Evolutionary conservation across 2,888 invertebrate genomes (phyloP).

Genomic region (Spodoptera exigua): DNA sequence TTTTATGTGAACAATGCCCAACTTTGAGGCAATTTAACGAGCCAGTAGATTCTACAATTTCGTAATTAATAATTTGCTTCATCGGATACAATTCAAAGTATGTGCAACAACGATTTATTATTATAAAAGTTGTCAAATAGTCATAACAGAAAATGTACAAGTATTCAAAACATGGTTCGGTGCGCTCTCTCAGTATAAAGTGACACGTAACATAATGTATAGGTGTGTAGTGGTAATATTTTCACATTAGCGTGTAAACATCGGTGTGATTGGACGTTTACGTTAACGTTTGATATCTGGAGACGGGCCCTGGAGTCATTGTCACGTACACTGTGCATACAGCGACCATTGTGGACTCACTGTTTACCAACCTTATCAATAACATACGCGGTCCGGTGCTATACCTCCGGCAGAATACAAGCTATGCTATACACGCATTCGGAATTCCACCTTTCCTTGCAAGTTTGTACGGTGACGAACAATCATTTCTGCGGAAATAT

Average conservation of each 20-base stretch:
- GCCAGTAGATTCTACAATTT: background rate
- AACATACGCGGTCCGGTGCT: slow-evolving; percentile 64
- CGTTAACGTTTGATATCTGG: slow-evolving; percentile 67
- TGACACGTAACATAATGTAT: slow-evolving; percentile 36
- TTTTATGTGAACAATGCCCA: too few relatives aligned
- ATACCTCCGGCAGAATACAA: slow-evolving; percentile 60
- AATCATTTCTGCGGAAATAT: slow-evolving; percentile 21
- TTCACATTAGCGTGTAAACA: slow-evolving; percentile 61
- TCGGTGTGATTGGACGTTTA: slow-evolving; percentile 75
- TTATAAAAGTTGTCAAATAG: slow-evolving; percentile 13
- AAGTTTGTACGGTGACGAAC: slow-evolving; percentile 21
- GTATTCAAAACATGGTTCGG: slow-evolving; percentile 37
- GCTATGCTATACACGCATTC: slow-evolving; percentile 20
- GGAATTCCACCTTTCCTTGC: background rate
- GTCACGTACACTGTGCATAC: slow-evolving; percentile 76
- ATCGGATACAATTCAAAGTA: slow-evolving; percentile 4
- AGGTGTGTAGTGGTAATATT: slow-evolving; percentile 49
- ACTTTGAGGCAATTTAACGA: background rate
- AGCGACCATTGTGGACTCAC: slow-evolving; percentile 73
- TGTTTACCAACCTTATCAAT: slow-evolving; percentile 87
- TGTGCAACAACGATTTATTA: slow-evolving; percentile 15
- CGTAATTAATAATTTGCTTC: background rate
- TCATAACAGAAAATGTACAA: slow-evolving; percentile 25
- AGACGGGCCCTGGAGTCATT: slow-evolving; percentile 76
- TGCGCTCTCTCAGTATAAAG: slow-evolving; percentile 16